Conservation (phyloP, 1,140 invertebrate genomes). For the Meteorus sp. region DNA sequence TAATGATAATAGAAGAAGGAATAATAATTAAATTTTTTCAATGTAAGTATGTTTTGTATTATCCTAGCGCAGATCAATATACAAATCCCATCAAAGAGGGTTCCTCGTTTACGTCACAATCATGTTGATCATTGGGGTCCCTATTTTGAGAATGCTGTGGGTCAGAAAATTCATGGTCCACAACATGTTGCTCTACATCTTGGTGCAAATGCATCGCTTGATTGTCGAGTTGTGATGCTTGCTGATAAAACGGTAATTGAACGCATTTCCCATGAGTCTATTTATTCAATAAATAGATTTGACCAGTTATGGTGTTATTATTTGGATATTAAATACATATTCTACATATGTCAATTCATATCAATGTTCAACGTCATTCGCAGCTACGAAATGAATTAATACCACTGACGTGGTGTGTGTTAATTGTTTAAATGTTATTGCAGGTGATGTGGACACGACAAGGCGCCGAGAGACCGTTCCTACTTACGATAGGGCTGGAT, state of each 20-base stretch:
- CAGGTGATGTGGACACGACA: conserved; percentile 64
- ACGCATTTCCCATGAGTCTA: background rate
- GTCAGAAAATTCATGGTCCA: conserved; percentile 49
- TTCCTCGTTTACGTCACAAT: conserved; percentile 51
- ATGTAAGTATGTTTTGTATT: background rate
- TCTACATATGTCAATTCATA: too few relatives aligned
- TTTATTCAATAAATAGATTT: too few relatives aligned
- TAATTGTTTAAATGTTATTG: conserved; percentile 12
- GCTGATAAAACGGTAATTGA: conserved; percentile 58
- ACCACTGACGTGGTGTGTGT: background rate
- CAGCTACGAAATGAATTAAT: background rate
- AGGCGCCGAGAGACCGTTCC: conserved; percentile 54
- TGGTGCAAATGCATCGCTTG: conserved; percentile 56
- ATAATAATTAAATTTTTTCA: background rate
- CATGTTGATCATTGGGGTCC: conserved; percentile 65
- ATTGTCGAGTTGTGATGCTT: conserved; percentile 61
- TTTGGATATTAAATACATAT: too few relatives aligned
- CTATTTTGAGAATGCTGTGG: conserved; percentile 71
- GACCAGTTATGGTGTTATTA: too few relatives aligned
- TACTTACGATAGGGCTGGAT: conserved; percentile 61
- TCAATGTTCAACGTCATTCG: too few relatives aligned
- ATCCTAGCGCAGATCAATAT: conserved; percentile 35
- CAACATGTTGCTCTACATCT: conserved; percentile 56
- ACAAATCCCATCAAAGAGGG: conserved; percentile 37
- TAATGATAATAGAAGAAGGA: too few relatives aligned